Conservation (phyloP, 2,113 vertebrate genomes). For the Oncorhynchus gorbuscha region DNA sequence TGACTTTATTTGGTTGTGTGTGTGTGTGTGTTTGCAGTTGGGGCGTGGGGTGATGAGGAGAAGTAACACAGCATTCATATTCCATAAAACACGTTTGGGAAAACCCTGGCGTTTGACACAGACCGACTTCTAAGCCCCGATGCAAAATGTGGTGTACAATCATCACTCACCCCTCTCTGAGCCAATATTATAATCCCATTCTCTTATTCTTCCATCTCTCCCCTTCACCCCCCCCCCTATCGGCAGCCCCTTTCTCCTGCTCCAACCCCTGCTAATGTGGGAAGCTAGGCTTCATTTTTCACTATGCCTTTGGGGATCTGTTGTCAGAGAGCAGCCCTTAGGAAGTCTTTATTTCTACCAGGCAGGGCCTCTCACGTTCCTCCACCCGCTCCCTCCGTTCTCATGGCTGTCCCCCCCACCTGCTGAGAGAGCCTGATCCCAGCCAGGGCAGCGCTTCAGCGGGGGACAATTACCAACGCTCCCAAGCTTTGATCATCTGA, state of each 20-base stretch:
- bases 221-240: conserved; percentile 53
- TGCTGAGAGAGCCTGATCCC: conserved; percentile 99
- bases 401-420: conserved; percentile 95
- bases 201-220: conserved; percentile 71
- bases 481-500: conserved; percentile 99
- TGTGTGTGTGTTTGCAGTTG: conserved; percentile 15
- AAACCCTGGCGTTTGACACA: conserved; percentile 53
- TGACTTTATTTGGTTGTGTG: conserved; percentile 29
- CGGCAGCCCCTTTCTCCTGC: too few species aligned
- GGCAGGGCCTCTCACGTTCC: conserved; percentile 95
- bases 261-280: conserved; percentile 67
- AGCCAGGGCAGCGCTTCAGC: conserved; percentile 94
- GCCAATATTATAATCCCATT: conserved; percentile 78
- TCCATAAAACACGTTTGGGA: conserved; percentile 57
- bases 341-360: conserved; percentile 99
- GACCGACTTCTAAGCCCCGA: conserved; percentile 42
- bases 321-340: conserved; percentile 97
- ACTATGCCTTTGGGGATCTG: conserved; percentile 83
- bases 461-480: conserved; percentile 98
- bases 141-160: conserved; percentile 66
- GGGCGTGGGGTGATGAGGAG: conserved; percentile 48
- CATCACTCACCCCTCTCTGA: conserved; percentile 45
- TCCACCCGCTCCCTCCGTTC: conserved; percentile 93
- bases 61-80: conserved; percentile 63
- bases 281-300: conserved; percentile 88